Evolutionary conservation across 2,113 vertebrate species (phyloP).

Genomic region (Rattus norvegicus): DNA sequence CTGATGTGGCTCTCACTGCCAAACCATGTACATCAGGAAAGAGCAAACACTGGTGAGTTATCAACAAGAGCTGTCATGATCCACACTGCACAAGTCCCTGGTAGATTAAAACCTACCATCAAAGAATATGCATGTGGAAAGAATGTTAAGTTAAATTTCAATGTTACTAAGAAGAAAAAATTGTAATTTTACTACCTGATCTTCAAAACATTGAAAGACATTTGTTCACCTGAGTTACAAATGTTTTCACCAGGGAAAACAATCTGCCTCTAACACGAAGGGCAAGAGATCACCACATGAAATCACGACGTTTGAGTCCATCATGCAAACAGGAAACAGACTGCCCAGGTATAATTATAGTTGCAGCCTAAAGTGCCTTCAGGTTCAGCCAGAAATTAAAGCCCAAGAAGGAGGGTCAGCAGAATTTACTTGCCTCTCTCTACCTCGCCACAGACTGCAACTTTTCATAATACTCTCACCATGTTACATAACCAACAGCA

Average conservation of each 20-base stretch:
- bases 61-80: slow-evolving; percentile 65
- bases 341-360: slow-evolving; percentile 72
- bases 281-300: slow-evolving; percentile 57
- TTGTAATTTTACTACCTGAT: slow-evolving; percentile 27
- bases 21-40: slow-evolving; percentile 59
- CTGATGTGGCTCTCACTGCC: slow-evolving; percentile 49
- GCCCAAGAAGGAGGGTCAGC: slow-evolving; percentile 61
- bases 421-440: slow-evolving; percentile 65
- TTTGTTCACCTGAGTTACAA: slow-evolving; percentile 61
- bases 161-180: slow-evolving; percentile 60
- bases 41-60: slow-evolving; percentile 66
- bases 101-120: slow-evolving; percentile 61
- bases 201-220: slow-evolving; percentile 64
- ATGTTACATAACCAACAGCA: slow-evolving; percentile 76
- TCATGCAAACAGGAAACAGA: slow-evolving; percentile 78
- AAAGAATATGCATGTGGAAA: slow-evolving; percentile 47
- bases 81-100: slow-evolving; percentile 44
- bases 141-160: slow-evolving; percentile 49
- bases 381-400: slow-evolving; percentile 79
- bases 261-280: slow-evolving; percentile 54
- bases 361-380: slow-evolving; percentile 62
- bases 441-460: slow-evolving; percentile 72
- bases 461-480: slow-evolving; percentile 75
- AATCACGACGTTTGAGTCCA: slow-evolving; percentile 72
- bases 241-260: slow-evolving; percentile 65